These are phyloP conservation scores for Ectemnius continuus DNA, from an alignment of 2,888 invertebrate species.

Conservation along the genomic window DNA sequence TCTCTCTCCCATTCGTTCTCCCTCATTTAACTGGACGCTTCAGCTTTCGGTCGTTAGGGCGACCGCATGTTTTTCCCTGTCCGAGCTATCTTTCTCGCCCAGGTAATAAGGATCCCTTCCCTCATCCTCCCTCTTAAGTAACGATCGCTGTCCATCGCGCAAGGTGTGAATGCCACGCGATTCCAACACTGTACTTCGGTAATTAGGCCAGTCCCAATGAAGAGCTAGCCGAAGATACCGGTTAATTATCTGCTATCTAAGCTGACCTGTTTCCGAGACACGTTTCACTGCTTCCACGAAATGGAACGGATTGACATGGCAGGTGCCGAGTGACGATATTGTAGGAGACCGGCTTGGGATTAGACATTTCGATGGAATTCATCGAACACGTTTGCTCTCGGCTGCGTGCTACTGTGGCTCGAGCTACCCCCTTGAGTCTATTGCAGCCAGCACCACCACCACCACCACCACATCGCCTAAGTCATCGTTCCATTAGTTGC, in stretches of 20 bases:
- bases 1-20: slow-evolving; percentile 23
- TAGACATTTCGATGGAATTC: slow-evolving; percentile 14
- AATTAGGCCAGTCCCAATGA: background rate
- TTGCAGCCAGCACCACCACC: slow-evolving; percentile 14
- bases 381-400: background rate
- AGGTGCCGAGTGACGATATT: too few relatives aligned
- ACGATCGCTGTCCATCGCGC: slow-evolving; percentile 44
- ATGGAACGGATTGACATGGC: too few relatives aligned
- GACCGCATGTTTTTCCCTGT: slow-evolving; percentile 35
- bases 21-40: slow-evolving; percentile 19
- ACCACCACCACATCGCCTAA: slow-evolving; percentile 19
- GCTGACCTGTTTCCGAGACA: too few relatives aligned
- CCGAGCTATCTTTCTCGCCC: slow-evolving; percentile 3
- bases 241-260: too few relatives aligned
- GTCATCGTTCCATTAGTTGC: slow-evolving; percentile 32
- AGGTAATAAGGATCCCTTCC: too few relatives aligned
- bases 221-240: too few relatives aligned
- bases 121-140: slow-evolving; percentile 36
- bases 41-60: slow-evolving; percentile 45
- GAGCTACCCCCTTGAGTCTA: slow-evolving; percentile 27
- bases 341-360: background rate
- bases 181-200: slow-evolving; percentile 12
- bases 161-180: slow-evolving; percentile 48
- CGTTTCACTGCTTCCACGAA: too few relatives aligned
- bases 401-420: too few relatives aligned